Base-by-base conservation (phyloP, 2,797 vertebrate species). In the Typhlichthys eigenmanni region DNA sequence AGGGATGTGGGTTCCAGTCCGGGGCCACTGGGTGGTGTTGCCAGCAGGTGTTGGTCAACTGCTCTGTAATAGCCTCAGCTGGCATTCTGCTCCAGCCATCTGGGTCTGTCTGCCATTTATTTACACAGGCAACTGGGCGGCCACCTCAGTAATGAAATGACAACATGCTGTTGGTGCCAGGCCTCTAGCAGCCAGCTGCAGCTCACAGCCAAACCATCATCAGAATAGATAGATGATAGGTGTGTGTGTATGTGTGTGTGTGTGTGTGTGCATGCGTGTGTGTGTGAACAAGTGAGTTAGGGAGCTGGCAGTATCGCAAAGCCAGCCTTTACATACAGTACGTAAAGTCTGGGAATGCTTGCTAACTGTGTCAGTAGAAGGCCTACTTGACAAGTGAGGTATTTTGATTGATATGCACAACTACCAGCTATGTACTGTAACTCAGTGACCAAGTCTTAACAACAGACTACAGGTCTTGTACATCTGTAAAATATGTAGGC, bases 21-120 rank as follows among this genome's bases (percentile, higher is more conserved):
- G 53, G 32, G 52, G n/a, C 73, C 82, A 71, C 60, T 73, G 69
- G 79, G 70, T 71, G 75, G 71, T 79, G 72, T 78, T 73, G 72
- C 79, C 80, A 88, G 89, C 86, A 89, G 85, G 82, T 87, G 87
- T 83, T 89, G 86, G 84, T 89, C 86, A 87, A 85, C 81, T 85
- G 84, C 83, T 86, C 86, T 72, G 59, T 82, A 76, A 79, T 71
- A 75, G 67, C 66, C 69, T 72, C 45, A 72, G 67, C 68, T 82
- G 79, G 80, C 73, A 60, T 51, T 72, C 58, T 75, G 74, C 75
- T 77, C 66, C 57, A 63, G 50, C 83, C 86, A 87, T 81, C 80
- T 88, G 86, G 64, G 73, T 76, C 78, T 74, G 72, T 73, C 78
- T 84, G 77, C 64, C 79, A 75, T 81, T 80, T 38, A 76, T 85